These are phyloP conservation scores for Arvicanthis niloticus DNA, from an alignment of 2,113 vertebrate species.

Conservation along the genomic window DNA sequence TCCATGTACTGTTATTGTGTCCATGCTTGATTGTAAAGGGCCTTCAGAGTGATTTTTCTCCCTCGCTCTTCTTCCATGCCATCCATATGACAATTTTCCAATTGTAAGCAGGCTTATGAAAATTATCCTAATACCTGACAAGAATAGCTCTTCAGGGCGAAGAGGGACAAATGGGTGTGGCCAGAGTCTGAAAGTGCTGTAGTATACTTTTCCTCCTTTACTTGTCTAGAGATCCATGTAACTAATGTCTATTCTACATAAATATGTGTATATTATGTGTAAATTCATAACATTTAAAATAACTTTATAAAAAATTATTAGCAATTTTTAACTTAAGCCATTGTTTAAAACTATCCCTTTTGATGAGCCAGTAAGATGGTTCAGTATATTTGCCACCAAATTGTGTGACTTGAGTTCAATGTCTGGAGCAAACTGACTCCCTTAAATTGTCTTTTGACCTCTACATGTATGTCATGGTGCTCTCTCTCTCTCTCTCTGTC, in stretches of 20 bases:
- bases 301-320: constrained; percentile 8
- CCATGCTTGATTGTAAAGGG: neutral
- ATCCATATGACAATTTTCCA: neutral
- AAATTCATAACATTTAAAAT: neutral
- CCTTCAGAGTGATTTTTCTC: neutral
- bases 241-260: neutral
- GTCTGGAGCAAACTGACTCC: neutral
- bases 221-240: neutral
- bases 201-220: neutral
- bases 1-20: neutral
- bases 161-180: neutral
- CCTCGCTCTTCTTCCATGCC: neutral
- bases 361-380: neutral
- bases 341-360: neutral
- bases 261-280: neutral
- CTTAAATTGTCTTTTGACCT: neutral
- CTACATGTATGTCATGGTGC: no score
- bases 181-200: neutral
- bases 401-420: neutral
- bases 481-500: no score
- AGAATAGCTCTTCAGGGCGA: neutral
- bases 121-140: neutral
- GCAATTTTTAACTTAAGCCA: neutral
- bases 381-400: neutral
- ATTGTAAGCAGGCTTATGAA: neutral